A percentile compares a stretch with the other conserved stretches of the same genome.
phyloP scores from a whole-genome alignment of 92 coral and sea anemone genomes.

The Paramuricea clavata region DNA sequence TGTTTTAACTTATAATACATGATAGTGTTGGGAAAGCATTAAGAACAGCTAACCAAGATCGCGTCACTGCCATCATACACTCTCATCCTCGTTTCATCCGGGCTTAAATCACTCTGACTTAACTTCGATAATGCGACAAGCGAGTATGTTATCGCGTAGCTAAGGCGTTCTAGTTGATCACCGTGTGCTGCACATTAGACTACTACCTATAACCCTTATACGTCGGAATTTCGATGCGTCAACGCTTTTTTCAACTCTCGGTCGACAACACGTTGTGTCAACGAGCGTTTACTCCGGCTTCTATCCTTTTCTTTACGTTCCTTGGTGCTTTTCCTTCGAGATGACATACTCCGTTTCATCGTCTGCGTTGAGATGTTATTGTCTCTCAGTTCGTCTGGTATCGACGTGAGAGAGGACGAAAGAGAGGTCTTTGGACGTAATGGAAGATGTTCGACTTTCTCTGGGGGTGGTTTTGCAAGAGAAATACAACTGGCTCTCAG shows the following conservation, averaged over 20 bases:
- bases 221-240: conserved; percentile 24
- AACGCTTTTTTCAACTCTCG: conserved; percentile 29
- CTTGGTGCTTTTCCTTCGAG: conserved; percentile 47
- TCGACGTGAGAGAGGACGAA: conserved; percentile 84
- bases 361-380: conserved; percentile 72
- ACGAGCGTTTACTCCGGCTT: conserved; percentile 38
- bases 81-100: too few species aligned
- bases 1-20: too few species aligned
- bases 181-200: too few species aligned
- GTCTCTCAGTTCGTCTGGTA: conserved; percentile 75
- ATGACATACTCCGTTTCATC: conserved; percentile 84
- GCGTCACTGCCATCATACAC: too few species aligned
- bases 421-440: conserved; percentile 53
- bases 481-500: conserved; percentile 65
- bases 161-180: too few species aligned
- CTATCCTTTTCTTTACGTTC: conserved; percentile 46
- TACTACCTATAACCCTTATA: not conserved
- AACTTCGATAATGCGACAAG: too few species aligned
- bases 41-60: too few species aligned
- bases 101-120: too few species aligned
- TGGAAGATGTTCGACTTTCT: conserved; percentile 78
- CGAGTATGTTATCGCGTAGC: too few species aligned
- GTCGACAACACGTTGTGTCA: conserved; percentile 29
- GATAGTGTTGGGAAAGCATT: too few species aligned
- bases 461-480: conserved; percentile 72